Conservation (phyloP, 2,113 vertebrate species). For the Solenodon paradoxus region DNA sequence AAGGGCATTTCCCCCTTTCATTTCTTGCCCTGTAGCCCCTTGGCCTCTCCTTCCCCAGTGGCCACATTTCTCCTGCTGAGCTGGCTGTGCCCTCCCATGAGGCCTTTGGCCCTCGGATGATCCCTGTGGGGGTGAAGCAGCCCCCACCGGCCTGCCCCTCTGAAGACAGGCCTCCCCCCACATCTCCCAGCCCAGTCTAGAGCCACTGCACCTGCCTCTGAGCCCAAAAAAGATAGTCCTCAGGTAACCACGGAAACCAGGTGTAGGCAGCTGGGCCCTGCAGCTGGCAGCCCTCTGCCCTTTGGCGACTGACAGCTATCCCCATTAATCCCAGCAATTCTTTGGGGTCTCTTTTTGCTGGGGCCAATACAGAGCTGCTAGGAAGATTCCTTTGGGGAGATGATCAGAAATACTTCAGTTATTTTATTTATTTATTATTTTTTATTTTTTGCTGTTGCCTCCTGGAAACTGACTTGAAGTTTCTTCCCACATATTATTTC, state of each 20-base stretch:
- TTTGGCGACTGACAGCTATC: not conserved
- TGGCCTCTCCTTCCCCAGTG: not conserved
- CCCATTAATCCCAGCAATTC: not conserved
- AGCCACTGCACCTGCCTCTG: slow-evolving; percentile 57
- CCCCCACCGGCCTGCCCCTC: not conserved
- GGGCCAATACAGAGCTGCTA: not conserved
- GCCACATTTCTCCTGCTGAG: not conserved
- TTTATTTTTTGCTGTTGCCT: slow-evolving; percentile 53
- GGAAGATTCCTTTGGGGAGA: not conserved
- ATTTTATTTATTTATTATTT: slow-evolving; percentile 46
- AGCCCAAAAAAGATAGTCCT: slow-evolving; percentile 63
- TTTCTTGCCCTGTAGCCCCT: not conserved
- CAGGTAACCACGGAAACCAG: slow-evolving; percentile 64
- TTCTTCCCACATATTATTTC: slow-evolving; percentile 32
- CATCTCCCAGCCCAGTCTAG: not conserved
- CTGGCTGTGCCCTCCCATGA: not conserved
- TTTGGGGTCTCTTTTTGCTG: not conserved
- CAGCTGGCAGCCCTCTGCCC: not conserved
- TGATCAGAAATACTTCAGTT: not conserved
- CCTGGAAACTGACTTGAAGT: slow-evolving; percentile 77
- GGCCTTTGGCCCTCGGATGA: not conserved
- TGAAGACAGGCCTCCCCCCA: not conserved
- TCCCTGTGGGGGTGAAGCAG: not conserved
- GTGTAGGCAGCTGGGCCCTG: not conserved
- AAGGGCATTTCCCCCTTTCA: slow-evolving; percentile 3